Conservation (phyloP, 2,888 invertebrate genomes). For the Agriotes lineatus region DNA sequence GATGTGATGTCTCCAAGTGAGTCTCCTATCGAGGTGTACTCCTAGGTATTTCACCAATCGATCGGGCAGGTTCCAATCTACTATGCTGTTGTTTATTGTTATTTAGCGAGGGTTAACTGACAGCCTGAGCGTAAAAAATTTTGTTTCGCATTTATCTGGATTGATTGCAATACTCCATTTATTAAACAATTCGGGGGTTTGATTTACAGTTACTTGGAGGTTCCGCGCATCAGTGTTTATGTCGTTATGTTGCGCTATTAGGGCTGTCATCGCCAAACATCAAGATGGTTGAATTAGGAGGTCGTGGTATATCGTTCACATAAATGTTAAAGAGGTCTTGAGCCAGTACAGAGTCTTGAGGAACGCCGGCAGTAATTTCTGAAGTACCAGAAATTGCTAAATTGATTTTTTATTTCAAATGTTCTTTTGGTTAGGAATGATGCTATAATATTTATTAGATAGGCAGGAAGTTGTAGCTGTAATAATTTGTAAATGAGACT, state of each 20-base stretch:
- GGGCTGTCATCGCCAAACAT: not conserved
- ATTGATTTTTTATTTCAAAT: not conserved
- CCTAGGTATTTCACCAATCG: no score
- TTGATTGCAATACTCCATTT: not conserved
- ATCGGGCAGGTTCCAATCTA: no score
- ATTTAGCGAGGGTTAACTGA: no score
- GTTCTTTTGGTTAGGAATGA: not conserved
- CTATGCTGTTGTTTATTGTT: no score
- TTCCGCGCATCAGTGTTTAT: not conserved
- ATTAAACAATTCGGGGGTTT: not conserved
- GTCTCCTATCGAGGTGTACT: not conserved
- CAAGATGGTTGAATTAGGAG: not conserved
- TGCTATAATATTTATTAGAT: no score
- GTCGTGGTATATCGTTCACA: not conserved
- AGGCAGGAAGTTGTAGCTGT: no score
- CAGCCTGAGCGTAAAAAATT: not conserved
- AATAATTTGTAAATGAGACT: no score
- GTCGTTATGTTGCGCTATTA: not conserved
- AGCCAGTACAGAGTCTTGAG: not conserved
- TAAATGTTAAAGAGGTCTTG: not conserved
- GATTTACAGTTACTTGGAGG: not conserved
- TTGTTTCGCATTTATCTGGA: not conserved
- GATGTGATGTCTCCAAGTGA: not conserved
- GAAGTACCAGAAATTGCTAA: no score
- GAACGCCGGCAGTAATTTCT: not conserved